Evolutionary conservation across 1,140 invertebrate genomes (phyloP), one percentile per base, ranked within the genome.

Genomic region (Metaphire vulgaris): DNA sequence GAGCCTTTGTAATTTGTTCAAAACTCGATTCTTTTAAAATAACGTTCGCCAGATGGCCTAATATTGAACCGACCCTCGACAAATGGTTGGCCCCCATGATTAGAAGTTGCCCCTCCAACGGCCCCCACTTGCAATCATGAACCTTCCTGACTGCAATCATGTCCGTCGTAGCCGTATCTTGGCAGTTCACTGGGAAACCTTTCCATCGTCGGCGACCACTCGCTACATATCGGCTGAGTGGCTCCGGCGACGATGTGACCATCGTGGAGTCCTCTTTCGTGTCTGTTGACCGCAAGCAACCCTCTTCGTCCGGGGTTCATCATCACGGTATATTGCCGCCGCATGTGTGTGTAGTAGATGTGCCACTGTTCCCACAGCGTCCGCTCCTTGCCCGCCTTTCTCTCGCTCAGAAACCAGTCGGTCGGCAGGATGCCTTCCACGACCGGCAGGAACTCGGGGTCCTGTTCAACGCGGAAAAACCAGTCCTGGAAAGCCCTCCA

Each of bases 401-500:
- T 31, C 67, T 69, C 67, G n/a, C n/a, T 28, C 2, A 69, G n/a
- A 26, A 28, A 69, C 67, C 67, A 69, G 6, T 69, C 67, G 6
- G 67, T 69, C n/a, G 67, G 67, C 67, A 69, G 67, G 67, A 69
- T 69, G 2, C 67, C 67, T 6, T 14, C 6, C 2, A 69, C 67
- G n/a, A 69, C n/a, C 67, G 67, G 67, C 2, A 28, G 2, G 67
- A 69, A 69, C n/a, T 6, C n/a, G 2, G 2, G 2, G 67, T 69
- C 21, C 21, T 21, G 41, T 56, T 56, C 67, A 6, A 31, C 31
- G 2, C n/a, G 2, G 2, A 12, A 26, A 26, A 69, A 69, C 67
- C 67, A 69, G 67, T 69, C 67, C 67, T 69, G 67, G 67, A 69
- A 69, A 2, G 67, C 67, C 31, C 67, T 26, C 67, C 67, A 69